Evolutionary conservation across 2,113 vertebrate species (phyloP), one percentile per base, ranked within the genome.

Genomic region (Mellivora capensis): DNA sequence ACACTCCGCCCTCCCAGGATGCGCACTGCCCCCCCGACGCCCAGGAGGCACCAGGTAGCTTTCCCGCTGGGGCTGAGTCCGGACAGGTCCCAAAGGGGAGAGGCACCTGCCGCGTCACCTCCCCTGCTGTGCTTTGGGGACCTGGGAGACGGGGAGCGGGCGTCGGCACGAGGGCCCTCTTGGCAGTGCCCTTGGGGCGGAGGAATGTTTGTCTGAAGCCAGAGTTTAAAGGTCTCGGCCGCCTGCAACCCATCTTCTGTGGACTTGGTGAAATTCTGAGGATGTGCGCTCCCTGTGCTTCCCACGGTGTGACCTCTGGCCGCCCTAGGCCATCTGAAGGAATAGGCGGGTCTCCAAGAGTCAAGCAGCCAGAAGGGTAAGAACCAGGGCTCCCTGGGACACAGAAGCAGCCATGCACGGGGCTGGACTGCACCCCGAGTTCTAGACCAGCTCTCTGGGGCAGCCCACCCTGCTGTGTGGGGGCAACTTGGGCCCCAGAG

Each of bases 1-100:
- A 74, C 96, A 74, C 94, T 96, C 79, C 91, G 64, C 67, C 94
- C 93, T 97, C 95, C 91, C 74, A 81, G 90, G 37, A 84, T 76
- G 67, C 74, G 88, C 72, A n/a, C 9, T 15, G 34, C 20, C 42
- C 23, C 7, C 15, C 31, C 7, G 6, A 0, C 13, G 14, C 49
- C 49, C 49, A 17, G 49, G 76, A 34, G 44, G 61, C 12, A 29
- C 61, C 61, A 31, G 61, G 61, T 6, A 31, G 49, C 31, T 7
- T 64, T 23, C 23, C 74, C 12, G 23, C 10, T 27, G 84, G 18
- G 9, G 15, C 7, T 3, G 37, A 34, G 31, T 34, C 31, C 52
- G 1, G 0, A 17, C 10, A 12, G 29, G 80, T 5, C 13, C 12
- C 9, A 31, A 69, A 69, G 37, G 6, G 3, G 34, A 23, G 9